These are phyloP conservation scores for Acanthaster planci DNA, from an alignment of 35 echinoderm and acorn worm species.

Conservation along the genomic window DNA sequence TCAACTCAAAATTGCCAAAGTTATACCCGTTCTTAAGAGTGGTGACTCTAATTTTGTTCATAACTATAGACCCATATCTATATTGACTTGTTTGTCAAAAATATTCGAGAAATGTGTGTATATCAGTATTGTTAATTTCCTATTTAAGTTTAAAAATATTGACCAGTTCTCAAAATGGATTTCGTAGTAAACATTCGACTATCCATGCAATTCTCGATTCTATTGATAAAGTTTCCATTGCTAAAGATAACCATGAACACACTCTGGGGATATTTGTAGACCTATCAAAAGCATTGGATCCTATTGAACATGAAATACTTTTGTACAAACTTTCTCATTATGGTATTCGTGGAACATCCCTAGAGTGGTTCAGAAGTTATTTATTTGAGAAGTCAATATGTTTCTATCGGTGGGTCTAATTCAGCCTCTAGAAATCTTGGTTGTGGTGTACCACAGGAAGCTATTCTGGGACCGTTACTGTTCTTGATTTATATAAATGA, in stretches of 20 bases:
- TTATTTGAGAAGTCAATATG: not conserved
- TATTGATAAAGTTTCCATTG: not conserved
- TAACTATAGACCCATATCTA: not conserved
- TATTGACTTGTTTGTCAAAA: not conserved
- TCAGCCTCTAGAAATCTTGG: not conserved
- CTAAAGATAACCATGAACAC: not conserved
- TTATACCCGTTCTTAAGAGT: not conserved
- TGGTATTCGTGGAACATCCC: not conserved
- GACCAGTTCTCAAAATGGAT: conserved; percentile 3
- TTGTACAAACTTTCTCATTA: not conserved
- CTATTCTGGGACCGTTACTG: not conserved
- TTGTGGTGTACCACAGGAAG: not conserved
- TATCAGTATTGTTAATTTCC: not conserved
- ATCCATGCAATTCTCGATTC: not conserved
- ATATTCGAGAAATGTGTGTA: not conserved
- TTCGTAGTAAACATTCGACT: not conserved
- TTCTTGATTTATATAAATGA: not conserved
- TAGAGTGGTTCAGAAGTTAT: conserved; percentile 7
- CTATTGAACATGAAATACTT: not conserved
- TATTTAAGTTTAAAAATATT: not conserved
- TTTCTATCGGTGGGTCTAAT: not conserved
- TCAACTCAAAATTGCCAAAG: not conserved
- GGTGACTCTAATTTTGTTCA: not conserved
- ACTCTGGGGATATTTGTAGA: not conserved
- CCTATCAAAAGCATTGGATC: not conserved